Percentiles rank a stretch among this genome's conserved stretches.
These are phyloP conservation scores for Hyles euphorbiae DNA, from an alignment of 1,140 invertebrate genomes.

Conservation along the genomic window DNA sequence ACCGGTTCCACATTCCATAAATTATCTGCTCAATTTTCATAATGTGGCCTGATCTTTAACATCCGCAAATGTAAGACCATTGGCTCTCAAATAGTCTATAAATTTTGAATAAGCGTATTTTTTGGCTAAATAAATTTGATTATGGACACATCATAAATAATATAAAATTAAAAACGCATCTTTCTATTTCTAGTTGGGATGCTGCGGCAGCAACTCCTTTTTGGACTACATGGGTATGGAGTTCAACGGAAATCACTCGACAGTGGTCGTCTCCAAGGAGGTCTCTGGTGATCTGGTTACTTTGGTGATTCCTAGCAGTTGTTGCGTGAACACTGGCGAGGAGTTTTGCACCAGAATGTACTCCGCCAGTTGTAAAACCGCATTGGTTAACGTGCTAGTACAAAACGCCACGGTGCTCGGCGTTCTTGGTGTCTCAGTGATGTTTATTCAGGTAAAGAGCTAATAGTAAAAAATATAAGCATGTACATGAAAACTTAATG, in stretches of 20 bases:
- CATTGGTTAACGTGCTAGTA: conserved; percentile 38
- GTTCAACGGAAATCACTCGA: conserved; percentile 41
- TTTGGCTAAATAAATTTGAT: too few relatives aligned
- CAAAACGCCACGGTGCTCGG: conserved; percentile 60
- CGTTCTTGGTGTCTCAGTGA: conserved; percentile 62
- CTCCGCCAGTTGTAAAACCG: conserved; percentile 40
- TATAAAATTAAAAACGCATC: not conserved
- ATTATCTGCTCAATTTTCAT: too few relatives aligned
- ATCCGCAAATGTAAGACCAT: too few relatives aligned
- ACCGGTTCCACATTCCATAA: too few relatives aligned
- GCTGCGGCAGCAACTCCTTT: conserved; percentile 50
- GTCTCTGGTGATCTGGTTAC: conserved; percentile 25
- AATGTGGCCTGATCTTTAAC: too few relatives aligned
- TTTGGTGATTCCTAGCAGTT: conserved; percentile 40
- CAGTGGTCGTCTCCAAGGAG: conserved; percentile 28
- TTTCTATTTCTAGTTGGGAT: conserved; percentile 43
- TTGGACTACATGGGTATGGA: conserved; percentile 49
- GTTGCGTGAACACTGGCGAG: conserved; percentile 33
- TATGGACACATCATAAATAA: too few relatives aligned
- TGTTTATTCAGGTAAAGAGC: conserved; percentile 52
- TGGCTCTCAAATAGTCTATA: too few relatives aligned
- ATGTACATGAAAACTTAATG: too few relatives aligned
- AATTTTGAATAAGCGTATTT: too few relatives aligned
- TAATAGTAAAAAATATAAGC: too few relatives aligned
- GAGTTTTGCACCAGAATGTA: conserved; percentile 36